phyloP scores from a whole-genome alignment of 1,140 invertebrate species.

The Plectrocnemia conspersa region DNA sequence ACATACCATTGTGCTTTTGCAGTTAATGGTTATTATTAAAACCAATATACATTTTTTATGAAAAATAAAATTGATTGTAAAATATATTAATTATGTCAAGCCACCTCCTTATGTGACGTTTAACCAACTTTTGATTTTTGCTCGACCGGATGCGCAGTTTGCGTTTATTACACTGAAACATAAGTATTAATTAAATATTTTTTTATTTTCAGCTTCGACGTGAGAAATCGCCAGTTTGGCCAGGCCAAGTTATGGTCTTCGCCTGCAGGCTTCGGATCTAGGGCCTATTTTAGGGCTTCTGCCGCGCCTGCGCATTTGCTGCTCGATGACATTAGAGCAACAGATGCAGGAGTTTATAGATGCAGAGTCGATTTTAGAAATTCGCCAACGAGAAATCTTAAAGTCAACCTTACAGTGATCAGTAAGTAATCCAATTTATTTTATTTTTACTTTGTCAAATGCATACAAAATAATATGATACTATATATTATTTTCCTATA shows the following conservation, averaged over 20 bases:
- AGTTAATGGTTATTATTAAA: no score
- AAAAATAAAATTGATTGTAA: no score
- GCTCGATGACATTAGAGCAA: conserved; percentile 65
- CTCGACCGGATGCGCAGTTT: no score
- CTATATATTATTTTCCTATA: no score
- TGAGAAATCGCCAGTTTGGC: conserved; percentile 64
- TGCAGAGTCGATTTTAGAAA: conserved; percentile 85
- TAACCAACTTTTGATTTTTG: no score
- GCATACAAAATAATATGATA: neutral
- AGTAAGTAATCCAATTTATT: conserved; percentile 57
- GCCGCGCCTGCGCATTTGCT: conserved; percentile 65
- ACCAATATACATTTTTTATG: no score
- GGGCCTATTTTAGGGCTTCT: conserved; percentile 70
- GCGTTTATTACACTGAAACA: no score
- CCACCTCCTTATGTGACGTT: no score
- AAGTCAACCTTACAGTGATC: conserved; percentile 82
- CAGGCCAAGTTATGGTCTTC: conserved; percentile 77
- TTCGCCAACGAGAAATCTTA: conserved; percentile 77
- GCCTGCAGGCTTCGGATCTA: conserved; percentile 66
- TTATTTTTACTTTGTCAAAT: neutral
- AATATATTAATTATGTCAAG: no score
- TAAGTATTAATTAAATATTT: conserved; percentile 25
- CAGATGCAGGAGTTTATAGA: conserved; percentile 77
- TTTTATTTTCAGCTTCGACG: conserved; percentile 69
- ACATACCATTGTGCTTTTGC: no score